phyloP scores from a whole-genome alignment of 2,888 invertebrate genomes.

The Flexamia atlantica region DNA sequence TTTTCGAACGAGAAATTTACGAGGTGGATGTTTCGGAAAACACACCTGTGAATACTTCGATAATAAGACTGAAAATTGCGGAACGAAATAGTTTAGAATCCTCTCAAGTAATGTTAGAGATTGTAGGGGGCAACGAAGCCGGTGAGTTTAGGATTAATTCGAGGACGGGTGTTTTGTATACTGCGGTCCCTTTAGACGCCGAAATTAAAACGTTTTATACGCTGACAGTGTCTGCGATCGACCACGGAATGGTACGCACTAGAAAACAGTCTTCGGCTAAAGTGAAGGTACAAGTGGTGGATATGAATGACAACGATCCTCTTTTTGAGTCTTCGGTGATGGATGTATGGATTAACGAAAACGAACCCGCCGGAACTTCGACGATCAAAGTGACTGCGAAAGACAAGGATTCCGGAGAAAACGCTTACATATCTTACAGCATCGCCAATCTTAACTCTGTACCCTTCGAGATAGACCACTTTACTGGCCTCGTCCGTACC shows the following conservation, averaged over 20 bases:
- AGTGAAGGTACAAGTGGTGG: constrained; percentile 91
- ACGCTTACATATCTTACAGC: constrained; percentile 95
- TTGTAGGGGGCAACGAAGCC: constrained; percentile 93
- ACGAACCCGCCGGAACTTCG: constrained; percentile 89
- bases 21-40: constrained; percentile 93
- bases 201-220: constrained; percentile 90
- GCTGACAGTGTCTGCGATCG: constrained; percentile 91
- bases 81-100: constrained; percentile 90
- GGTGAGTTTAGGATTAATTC: constrained; percentile 91
- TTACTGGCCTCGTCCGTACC: constrained; percentile 91
- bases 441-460: constrained; percentile 92
- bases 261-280: constrained; percentile 92
- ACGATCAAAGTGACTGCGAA: constrained; percentile 91
- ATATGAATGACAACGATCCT: constrained; percentile 96
- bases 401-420: constrained; percentile 94
- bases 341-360: constrained; percentile 88
- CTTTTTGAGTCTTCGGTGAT: constrained; percentile 85
- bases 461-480: constrained; percentile 97
- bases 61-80: constrained; percentile 90
- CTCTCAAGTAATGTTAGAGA: constrained; percentile 89
- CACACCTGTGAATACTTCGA: constrained; percentile 90
- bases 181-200: constrained; percentile 88
- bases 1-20: constrained; percentile 91
- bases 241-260: constrained; percentile 88
- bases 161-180: constrained; percentile 92